Evolutionary conservation across 2,113 vertebrate genomes (phyloP).

Genomic region (Deroptyus accipitrinus): DNA sequence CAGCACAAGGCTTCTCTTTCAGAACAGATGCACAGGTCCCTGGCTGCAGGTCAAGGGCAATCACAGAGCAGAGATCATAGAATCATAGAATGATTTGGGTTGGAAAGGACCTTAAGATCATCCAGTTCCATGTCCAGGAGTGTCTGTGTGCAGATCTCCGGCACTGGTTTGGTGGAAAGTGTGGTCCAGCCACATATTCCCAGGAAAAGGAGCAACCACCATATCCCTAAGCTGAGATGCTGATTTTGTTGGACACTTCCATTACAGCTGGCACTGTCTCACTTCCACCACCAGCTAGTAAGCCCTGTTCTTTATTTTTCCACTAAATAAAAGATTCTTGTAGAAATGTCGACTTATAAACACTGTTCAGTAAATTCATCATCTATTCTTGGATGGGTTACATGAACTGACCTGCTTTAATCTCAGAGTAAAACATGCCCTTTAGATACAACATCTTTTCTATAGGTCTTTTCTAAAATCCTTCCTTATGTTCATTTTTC

Average conservation of each 20-base stretch:
- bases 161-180: background rate
- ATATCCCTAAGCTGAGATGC: background rate
- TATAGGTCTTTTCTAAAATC: background rate
- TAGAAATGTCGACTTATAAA: constrained; percentile 35
- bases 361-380: constrained; percentile 26
- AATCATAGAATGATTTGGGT: background rate
- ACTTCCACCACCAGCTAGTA: background rate
- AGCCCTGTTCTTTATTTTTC: constrained; percentile 29
- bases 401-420: constrained; percentile 26
- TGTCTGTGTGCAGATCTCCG: background rate
- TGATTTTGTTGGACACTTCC: background rate
- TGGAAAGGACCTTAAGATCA: background rate
- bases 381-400: constrained; percentile 16
- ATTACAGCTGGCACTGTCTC: background rate
- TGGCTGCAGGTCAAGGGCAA: background rate
- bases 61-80: background rate
- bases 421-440: constrained; percentile 12
- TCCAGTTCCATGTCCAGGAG: background rate
- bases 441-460: background rate
- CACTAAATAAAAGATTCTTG: constrained; percentile 36
- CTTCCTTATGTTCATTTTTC: background rate
- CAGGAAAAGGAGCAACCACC: background rate
- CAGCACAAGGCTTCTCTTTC: background rate
- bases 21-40: background rate
- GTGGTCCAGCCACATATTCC: background rate